Evolutionary conservation across 1,140 invertebrate species (phyloP).

Genomic region (Babylonia areolata): DNA sequence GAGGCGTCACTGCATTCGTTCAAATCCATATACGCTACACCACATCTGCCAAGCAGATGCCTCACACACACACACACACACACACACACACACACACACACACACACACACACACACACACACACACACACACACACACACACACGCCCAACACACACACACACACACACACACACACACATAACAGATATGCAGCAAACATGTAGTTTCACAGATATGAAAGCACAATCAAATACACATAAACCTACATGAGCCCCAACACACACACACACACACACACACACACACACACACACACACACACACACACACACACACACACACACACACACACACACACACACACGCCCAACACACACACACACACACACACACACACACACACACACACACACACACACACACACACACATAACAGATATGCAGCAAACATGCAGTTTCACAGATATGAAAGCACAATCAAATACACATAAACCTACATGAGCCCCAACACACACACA

Average conservation of each 20-base stretch:
- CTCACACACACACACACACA: background rate
- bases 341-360: background rate
- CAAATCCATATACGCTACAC: too few species aligned
- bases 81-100: slow-evolving; percentile 3
- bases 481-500: background rate
- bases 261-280: background rate
- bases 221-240: background rate
- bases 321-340: background rate
- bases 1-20: too few species aligned
- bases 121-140: background rate
- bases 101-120: slow-evolving; percentile 8
- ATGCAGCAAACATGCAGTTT: too few species aligned
- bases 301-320: slow-evolving; percentile 8
- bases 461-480: background rate
- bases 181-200: too few species aligned
- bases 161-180: too few species aligned
- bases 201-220: background rate
- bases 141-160: too few species aligned
- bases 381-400: slow-evolving; percentile 8
- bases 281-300: background rate
- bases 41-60: background rate
- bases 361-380: background rate
- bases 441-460: background rate
- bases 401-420: background rate
- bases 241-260: background rate